These are phyloP conservation scores for Lordiphosa collinella DNA, from an alignment of 1,140 invertebrate genomes.

Conservation along the genomic window DNA sequence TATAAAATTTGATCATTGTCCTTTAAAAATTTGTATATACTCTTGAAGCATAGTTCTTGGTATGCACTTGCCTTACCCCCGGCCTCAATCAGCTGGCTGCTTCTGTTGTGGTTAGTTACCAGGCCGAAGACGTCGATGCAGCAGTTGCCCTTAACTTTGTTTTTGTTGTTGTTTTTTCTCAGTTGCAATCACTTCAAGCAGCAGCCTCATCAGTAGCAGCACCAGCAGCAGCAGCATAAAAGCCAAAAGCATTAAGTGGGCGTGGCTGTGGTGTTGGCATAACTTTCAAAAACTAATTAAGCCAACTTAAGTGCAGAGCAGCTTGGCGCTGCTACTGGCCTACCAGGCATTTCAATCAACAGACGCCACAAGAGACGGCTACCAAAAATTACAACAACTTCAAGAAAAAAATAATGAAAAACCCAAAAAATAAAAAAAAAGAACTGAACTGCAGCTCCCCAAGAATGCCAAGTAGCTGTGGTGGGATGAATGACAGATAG, in stretches of 20 bases:
- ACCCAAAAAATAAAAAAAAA: neutral
- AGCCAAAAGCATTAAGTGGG: conserved; percentile 61
- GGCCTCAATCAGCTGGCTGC: conserved; percentile 25
- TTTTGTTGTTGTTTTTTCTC: conserved; percentile 2
- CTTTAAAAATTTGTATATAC: too few relatives aligned
- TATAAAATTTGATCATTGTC: too few relatives aligned
- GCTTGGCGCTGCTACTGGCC: conserved; percentile 33
- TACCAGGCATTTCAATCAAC: conserved; percentile 73
- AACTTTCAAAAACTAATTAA: conserved; percentile 78
- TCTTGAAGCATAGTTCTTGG: neutral
- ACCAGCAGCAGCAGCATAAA: conserved; percentile 15
- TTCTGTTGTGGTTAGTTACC: conserved; percentile 44
- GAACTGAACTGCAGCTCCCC: conserved; percentile 31
- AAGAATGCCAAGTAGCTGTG: conserved; percentile 41
- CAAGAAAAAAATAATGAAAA: too few relatives aligned
- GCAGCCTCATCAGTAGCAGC: neutral
- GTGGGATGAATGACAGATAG: neutral
- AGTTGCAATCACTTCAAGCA: conserved; percentile 35
- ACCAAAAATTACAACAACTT: neutral
- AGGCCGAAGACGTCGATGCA: conserved; percentile 34
- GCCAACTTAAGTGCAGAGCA: conserved; percentile 73
- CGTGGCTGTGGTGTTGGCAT: conserved; percentile 68
- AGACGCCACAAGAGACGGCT: conserved; percentile 50
- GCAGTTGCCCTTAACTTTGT: conserved; percentile 24
- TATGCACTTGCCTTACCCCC: conserved; percentile 1